Conservation (phyloP, 2,113 vertebrate genomes). For the Penelope pileata region DNA sequence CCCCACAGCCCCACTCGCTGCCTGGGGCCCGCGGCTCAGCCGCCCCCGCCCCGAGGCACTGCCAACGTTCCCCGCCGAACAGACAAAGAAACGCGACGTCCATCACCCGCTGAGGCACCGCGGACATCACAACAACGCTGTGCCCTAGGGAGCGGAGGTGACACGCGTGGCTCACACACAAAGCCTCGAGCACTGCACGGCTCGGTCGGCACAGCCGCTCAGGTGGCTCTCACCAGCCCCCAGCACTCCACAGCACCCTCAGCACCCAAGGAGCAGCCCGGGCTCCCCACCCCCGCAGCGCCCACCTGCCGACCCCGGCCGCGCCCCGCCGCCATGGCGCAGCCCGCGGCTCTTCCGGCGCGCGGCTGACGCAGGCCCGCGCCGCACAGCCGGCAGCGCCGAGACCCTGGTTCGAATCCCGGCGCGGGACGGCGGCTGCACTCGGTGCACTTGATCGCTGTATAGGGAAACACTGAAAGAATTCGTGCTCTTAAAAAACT, state of each 20-base stretch:
- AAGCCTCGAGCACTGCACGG: fast-evolving
- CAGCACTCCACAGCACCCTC: fast-evolving
- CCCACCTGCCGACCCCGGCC: no score
- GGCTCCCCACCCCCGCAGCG: no score
- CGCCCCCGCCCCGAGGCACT: neutral
- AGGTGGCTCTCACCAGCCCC: neutral
- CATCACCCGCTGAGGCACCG: neutral
- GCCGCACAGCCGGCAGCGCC: no score
- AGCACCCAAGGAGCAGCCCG: neutral
- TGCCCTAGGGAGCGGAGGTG: neutral
- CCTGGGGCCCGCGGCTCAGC: neutral
- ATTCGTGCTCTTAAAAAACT: neutral
- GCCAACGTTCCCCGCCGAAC: neutral
- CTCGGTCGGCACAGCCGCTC: no score
- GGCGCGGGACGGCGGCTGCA: no score
- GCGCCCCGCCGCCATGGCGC: neutral
- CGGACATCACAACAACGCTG: neutral
- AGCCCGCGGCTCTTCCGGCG: neutral
- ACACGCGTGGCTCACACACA: neutral
- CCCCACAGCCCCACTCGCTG: neutral
- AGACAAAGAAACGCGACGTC: neutral
- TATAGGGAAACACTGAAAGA: no score
- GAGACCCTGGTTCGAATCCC: no score
- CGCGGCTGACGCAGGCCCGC: neutral
- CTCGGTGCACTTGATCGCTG: no score